These are phyloP conservation scores for Tangara arthus DNA, from an alignment of 2,797 vertebrate species.

Conservation along the genomic window DNA sequence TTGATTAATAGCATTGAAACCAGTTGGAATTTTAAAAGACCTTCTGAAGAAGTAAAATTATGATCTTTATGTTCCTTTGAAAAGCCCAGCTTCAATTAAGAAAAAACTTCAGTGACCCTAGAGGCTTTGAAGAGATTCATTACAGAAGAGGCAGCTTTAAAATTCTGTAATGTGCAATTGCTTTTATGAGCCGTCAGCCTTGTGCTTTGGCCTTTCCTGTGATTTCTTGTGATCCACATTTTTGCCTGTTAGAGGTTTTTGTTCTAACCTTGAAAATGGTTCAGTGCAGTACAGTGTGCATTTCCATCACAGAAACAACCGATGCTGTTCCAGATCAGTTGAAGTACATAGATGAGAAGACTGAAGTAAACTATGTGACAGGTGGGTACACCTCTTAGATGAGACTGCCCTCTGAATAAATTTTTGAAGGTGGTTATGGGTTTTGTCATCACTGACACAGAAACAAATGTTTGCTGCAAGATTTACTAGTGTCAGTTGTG, in stretches of 20 bases:
- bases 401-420: not conserved
- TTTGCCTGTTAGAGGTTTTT: not conserved
- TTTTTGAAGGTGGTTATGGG: not conserved
- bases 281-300: not conserved
- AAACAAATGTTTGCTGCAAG: not conserved
- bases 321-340: not conserved
- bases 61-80: not conserved
- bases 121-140: not conserved
- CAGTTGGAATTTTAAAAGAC: not conserved
- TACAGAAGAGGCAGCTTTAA: not conserved
- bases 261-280: not conserved
- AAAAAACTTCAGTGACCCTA: not conserved
- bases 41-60: not conserved
- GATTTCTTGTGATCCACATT: not conserved
- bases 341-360: not conserved
- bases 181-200: not conserved
- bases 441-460: not conserved
- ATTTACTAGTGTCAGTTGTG: not conserved
- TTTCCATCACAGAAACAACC: not conserved
- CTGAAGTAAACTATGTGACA: not conserved
- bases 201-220: not conserved
- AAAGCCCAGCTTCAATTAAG: not conserved
- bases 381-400: not conserved
- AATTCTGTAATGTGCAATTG: not conserved
- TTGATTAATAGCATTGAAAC: not conserved